phyloP scores from a whole-genome alignment of 2,888 invertebrate species.

The Abscondita cerata region DNA sequence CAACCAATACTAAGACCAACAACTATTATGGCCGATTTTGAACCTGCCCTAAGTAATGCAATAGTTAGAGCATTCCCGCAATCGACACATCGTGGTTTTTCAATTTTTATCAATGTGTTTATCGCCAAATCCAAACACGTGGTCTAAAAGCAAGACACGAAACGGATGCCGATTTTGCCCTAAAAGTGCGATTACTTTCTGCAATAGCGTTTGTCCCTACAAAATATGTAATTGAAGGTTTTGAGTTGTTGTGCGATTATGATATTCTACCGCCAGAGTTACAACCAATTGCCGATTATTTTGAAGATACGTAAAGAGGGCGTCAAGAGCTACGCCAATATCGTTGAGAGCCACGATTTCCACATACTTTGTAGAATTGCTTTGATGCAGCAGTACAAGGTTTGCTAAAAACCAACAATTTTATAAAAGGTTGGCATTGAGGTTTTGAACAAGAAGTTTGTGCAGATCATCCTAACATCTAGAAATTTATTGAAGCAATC shows the following conservation, averaged over 20 bases:
- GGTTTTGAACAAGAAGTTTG: too few species aligned
- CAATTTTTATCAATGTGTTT: constrained; percentile 25
- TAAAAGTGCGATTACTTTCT: constrained; percentile 1
- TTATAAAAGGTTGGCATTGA: too few species aligned
- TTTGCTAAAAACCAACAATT: too few species aligned
- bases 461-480: too few species aligned
- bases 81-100: constrained; percentile 13
- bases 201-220: neutral
- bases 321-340: neutral
- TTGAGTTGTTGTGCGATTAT: neutral
- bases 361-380: neutral
- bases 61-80: neutral
- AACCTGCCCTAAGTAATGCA: neutral
- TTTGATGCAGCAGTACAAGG: too few species aligned
- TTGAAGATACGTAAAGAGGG: too few species aligned
- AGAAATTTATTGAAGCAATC: too few species aligned
- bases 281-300: neutral
- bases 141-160: constrained; percentile 22
- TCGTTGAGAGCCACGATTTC: neutral
- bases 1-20: constrained; percentile 10
- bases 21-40: constrained; percentile 22
- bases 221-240: neutral
- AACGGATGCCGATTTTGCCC: constrained; percentile 10
- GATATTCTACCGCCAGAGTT: neutral
- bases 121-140: constrained; percentile 18